These are phyloP conservation scores for Engraulis encrasicolus DNA, from an alignment of 2,113 vertebrate species.

Conservation along the genomic window DNA sequence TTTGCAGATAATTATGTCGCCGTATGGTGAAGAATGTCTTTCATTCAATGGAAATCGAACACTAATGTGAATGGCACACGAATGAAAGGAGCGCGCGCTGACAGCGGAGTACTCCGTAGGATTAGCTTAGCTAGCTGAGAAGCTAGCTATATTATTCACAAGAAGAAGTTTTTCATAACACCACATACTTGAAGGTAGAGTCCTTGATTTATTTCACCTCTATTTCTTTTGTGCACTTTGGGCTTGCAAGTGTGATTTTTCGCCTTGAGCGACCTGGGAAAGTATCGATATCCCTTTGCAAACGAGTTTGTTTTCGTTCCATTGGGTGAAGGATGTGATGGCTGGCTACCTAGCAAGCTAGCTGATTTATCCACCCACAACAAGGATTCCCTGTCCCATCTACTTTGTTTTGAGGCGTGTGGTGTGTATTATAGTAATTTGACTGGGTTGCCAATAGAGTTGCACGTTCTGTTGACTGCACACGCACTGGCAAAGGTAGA, in stretches of 20 bases:
- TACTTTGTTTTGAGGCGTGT: background rate
- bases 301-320: conserved; percentile 9
- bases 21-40: background rate
- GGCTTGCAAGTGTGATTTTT: background rate
- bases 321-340: background rate
- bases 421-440: background rate
- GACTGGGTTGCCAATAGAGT: background rate
- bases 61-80: background rate
- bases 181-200: background rate
- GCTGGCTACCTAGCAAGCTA: conserved; percentile 29
- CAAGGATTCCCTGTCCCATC: background rate
- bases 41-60: background rate
- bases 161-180: conserved; percentile 7
- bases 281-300: background rate
- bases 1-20: background rate
- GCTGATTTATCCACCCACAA: background rate
- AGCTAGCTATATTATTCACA: background rate
- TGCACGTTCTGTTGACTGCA: background rate
- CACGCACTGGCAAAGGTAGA: background rate
- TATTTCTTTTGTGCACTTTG: background rate
- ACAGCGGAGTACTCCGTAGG: background rate
- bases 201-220: background rate
- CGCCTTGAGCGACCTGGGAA: background rate
- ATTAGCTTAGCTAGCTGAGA: background rate
- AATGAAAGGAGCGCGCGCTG: conserved; percentile 21